Base-by-base conservation (phyloP, 2,888 invertebrate genomes). In the Apodemia arnacis region DNA sequence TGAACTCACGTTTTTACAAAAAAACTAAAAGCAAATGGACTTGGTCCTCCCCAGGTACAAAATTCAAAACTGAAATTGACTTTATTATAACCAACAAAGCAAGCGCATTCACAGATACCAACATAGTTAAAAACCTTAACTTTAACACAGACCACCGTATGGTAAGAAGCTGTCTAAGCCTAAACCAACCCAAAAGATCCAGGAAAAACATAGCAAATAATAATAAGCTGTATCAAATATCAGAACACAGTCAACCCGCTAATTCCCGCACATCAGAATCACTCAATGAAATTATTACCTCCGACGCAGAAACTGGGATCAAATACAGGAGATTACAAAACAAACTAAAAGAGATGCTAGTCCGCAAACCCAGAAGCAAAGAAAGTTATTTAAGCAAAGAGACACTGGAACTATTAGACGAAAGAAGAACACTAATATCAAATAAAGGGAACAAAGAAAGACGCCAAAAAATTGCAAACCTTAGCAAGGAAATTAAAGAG, bases 11-110 rank as follows among this genome's bases (percentile, higher is more conserved):
- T 38, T 89, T 76, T 44, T 15, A 81, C 24, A 87, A 89, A 76
- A 89, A 85, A 38, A 21, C 21, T 44, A 87, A 83, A 49, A 87
- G 27, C 49, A 87, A 87, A 80, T 89, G 87, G 89, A 89, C 83
- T 10, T 89, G 87, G 89, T 72, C 79, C 13, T 89, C 82, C 66
- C 88, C 85, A 54, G 83, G 79, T 80, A 83, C 80, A 70, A 77
- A 79, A 41, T n/a, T 15, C 44, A 87, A 76, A 80, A 38, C 8
- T 10, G 38, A 38, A 38, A 38, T 38, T 38, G 38, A 38, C 38
- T 38, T 10, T 38, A 38, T 84, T 2, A 38, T 79, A 41, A 75
- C 75, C 10, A 85, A 80, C 54, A 66, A 75, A 69, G 8, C 73
- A 24, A 70, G 69, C 15, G 15, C 18, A 3, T 82, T 80, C 24